Evolutionary conservation across 2,888 invertebrate genomes (phyloP).

Genomic region (Leptinotarsa tumamoca): DNA sequence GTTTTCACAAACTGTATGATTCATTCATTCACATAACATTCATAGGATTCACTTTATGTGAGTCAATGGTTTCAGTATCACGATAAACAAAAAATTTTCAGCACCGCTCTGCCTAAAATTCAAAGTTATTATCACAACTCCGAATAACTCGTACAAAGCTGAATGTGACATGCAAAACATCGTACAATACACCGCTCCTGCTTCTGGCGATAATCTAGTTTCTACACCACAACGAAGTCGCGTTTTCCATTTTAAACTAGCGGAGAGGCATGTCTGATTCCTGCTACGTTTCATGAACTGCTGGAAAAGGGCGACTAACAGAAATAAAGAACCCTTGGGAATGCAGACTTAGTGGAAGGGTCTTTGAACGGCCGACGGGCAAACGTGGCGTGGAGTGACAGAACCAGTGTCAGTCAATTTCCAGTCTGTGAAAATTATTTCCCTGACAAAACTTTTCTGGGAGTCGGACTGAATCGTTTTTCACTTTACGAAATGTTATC

Average conservation of each 20-base stretch:
- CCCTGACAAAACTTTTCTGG: neutral
- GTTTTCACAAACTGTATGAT: too few relatives aligned
- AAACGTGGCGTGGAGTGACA: neutral
- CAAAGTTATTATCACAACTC: neutral
- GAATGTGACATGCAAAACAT: slow-evolving; percentile 9
- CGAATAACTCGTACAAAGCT: neutral
- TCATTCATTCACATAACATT: too few relatives aligned
- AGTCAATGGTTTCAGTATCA: too few relatives aligned
- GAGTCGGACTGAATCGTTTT: neutral
- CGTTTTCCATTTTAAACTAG: slow-evolving; percentile 51
- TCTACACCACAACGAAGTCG: slow-evolving; percentile 32
- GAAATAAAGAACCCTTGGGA: slow-evolving; percentile 32
- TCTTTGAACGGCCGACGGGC: neutral
- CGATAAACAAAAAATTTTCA: too few relatives aligned
- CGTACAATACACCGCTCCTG: neutral
- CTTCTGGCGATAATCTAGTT: slow-evolving; percentile 4
- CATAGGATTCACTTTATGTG: too few relatives aligned
- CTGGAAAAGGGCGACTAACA: slow-evolving; percentile 31
- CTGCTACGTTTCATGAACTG: slow-evolving; percentile 14
- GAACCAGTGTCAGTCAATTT: neutral
- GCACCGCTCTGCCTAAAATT: neutral
- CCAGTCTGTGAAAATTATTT: neutral
- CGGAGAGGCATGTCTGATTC: slow-evolving; percentile 48
- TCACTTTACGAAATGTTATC: too few relatives aligned
- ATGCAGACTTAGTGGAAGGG: slow-evolving; percentile 18